Evolutionary conservation across 1,140 invertebrate species (phyloP).

Genomic region (Pomacea maculata): DNA sequence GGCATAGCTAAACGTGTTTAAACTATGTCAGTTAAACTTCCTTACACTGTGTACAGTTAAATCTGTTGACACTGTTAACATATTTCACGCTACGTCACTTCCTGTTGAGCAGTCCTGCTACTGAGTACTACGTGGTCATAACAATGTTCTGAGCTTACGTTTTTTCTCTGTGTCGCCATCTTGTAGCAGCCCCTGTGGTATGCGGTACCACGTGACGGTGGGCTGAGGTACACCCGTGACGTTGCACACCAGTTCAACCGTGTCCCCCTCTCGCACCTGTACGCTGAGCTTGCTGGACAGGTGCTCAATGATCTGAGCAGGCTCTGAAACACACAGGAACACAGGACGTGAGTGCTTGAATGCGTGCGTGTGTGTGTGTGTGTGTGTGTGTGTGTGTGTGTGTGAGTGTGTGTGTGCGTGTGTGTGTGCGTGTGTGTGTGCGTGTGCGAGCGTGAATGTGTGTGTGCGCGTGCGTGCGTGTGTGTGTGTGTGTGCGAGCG

Average conservation of each 20-base stretch:
- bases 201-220: conserved; percentile 50
- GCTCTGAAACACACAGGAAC: conserved; percentile 21
- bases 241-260: conserved; percentile 49
- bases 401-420: conserved; percentile 8
- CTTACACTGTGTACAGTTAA: too few relatives aligned
- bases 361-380: background rate
- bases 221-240: conserved; percentile 51
- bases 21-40: too few relatives aligned
- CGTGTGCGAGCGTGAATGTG: background rate
- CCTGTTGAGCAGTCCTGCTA: background rate
- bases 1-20: too few relatives aligned
- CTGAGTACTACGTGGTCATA: background rate
- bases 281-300: conserved; percentile 27
- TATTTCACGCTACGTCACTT: background rate
- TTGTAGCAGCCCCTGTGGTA: conserved; percentile 17
- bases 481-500: too few relatives aligned
- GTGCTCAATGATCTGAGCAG: conserved; percentile 35
- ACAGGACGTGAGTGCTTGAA: background rate
- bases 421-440: conserved; percentile 6
- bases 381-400: too few relatives aligned
- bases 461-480: too few relatives aligned
- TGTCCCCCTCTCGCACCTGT: conserved; percentile 43
- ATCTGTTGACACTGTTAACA: background rate
- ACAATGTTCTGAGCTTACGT: background rate
- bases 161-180: conserved; percentile 11